Conservation (phyloP, 2,113 vertebrate species). For the Blennius ocellaris region DNA sequence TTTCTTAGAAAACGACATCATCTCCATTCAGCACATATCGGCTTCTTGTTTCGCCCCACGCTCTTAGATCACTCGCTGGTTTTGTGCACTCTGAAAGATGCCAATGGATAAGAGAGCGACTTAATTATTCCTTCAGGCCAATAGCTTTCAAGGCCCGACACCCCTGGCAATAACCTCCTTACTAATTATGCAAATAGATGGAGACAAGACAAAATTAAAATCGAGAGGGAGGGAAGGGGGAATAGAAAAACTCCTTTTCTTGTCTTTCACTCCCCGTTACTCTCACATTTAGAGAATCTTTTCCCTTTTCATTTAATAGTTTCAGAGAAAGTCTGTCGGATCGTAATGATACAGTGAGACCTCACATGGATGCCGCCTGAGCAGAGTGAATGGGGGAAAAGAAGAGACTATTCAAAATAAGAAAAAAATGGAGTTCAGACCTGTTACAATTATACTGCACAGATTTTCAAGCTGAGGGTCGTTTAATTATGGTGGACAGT, state of each 20-base stretch:
- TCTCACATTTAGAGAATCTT: slow-evolving; percentile 32
- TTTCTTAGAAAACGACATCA: slow-evolving; percentile 56
- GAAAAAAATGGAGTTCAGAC: too few relatives aligned
- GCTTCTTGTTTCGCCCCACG: neutral
- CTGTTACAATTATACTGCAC: too few relatives aligned
- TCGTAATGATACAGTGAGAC: slow-evolving; percentile 17
- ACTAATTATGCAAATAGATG: slow-evolving; percentile 72
- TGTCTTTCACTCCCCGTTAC: slow-evolving; percentile 12
- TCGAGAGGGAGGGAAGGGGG: too few relatives aligned
- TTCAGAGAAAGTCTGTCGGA: slow-evolving; percentile 19
- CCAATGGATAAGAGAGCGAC: slow-evolving; percentile 56
- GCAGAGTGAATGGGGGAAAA: too few relatives aligned
- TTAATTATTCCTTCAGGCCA: slow-evolving; percentile 76
- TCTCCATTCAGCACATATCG: slow-evolving; percentile 42
- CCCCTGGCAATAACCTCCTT: slow-evolving; percentile 62
- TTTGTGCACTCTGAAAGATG: slow-evolving; percentile 47
- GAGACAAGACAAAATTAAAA: slow-evolving; percentile 52
- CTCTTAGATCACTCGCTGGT: slow-evolving; percentile 29
- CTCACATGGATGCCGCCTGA: slow-evolving; percentile 9
- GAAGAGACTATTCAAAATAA: too few relatives aligned
- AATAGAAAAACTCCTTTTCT: neutral
- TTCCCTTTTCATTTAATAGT: slow-evolving; percentile 14
- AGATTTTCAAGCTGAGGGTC: too few relatives aligned
- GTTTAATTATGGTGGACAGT: too few relatives aligned
- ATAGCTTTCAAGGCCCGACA: slow-evolving; percentile 56